Conservation (phyloP, 2,797 vertebrate species). For the Gephyroberyx darwinii region DNA sequence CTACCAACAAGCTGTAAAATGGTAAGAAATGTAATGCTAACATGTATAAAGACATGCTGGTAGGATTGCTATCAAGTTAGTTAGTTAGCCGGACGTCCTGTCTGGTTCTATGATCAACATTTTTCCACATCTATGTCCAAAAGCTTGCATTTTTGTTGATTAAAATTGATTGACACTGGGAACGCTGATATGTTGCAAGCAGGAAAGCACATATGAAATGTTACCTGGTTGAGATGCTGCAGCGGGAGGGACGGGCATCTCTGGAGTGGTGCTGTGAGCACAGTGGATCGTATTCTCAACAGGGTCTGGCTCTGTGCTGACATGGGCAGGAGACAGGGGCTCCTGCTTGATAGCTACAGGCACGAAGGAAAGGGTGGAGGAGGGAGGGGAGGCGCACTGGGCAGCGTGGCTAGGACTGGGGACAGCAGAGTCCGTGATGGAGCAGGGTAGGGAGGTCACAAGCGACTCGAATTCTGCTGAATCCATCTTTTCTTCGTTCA, state of each 20-base stretch:
- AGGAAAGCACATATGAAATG: background rate
- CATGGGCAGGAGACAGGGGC: conserved; percentile 66
- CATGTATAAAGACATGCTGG: background rate
- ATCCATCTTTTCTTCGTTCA: conserved; percentile 68
- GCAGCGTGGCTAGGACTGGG: conserved; percentile 4
- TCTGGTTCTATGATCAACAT: background rate
- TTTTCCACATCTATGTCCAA: background rate
- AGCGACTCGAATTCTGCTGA: conserved; percentile 12
- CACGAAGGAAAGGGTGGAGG: conserved; percentile 39
- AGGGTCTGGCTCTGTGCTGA: conserved; percentile 41
- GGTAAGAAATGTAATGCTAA: background rate
- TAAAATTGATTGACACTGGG: too few relatives aligned
- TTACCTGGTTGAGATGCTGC: conserved; percentile 49
- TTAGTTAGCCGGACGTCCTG: background rate
- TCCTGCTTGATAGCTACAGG: conserved; percentile 75
- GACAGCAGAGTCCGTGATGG: background rate
- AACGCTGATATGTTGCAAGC: conserved; percentile 31
- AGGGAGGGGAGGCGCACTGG: conserved; percentile 45
- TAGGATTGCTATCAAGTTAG: background rate
- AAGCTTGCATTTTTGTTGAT: background rate
- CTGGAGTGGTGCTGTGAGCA: conserved; percentile 72
- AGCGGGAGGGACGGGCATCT: conserved; percentile 39
- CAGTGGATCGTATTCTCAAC: conserved; percentile 22
- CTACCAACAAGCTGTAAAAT: background rate
- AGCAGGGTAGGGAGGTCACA: conserved; percentile 6